Base-by-base conservation (phyloP, 2,888 invertebrate genomes). In the Agriopis leucophaearia region DNA sequence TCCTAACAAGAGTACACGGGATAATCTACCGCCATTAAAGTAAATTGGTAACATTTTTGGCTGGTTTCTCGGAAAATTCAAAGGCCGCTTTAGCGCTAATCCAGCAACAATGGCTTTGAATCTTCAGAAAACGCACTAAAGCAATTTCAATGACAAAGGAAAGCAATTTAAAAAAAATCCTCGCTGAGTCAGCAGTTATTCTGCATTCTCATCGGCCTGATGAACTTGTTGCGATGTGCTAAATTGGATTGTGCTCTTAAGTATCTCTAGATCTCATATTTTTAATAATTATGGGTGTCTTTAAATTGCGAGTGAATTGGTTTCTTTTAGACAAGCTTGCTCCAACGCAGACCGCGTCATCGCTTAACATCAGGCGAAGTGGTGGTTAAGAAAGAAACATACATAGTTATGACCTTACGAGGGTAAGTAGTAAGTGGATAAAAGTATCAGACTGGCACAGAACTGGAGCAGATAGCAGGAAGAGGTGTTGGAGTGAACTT, bases 61-160 rank as follows among this genome's bases (percentile, higher is more conserved):
- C 12, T 57, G 58, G 54, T 66, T 66, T 61, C 50, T 42, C n/a
- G 42, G 40, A 57, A 66, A 61, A 63, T 59, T 65, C 38, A 45
- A 61, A 51, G 64, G 64, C 63, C 57, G 47, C 35, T 47, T 73
- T 67, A 70, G 42, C 70, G 56, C 27, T 74, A 75, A 78, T 75
- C 75, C 76, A 70, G 73, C 74, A 77, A 79, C 75, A 77, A 82
- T 76, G 70, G 72, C 64, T 66, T 70, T 62, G 69, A 66, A 76
- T 68, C 71, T 73, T 73, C 70, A 71, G 54, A 68, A 73, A 73
- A 75, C 76, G 76, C 75, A 79, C 76, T 78, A 68, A 71, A 76
- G 78, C 81, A 81, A 84, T 86, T 84, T 81, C 74, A 80, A 77
- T 79, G 81, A 88, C 85, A 88, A 88, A 83, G 74, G 78, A 80